These are phyloP conservation scores for Meteorus sp. DNA, from an alignment of 1,140 invertebrate species.

Conservation along the genomic window DNA sequence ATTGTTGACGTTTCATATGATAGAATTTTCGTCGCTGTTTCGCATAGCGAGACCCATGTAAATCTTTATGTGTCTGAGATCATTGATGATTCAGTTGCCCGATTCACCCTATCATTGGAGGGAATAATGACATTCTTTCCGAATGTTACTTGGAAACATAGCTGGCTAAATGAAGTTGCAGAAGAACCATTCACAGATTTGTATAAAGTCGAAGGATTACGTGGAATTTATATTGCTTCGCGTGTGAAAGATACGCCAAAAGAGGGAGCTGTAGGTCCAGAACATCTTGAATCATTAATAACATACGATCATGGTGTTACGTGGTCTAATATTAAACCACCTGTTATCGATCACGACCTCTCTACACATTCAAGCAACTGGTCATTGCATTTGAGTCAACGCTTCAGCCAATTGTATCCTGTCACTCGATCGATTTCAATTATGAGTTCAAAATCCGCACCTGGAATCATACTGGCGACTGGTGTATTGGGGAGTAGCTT, in stretches of 20 bases:
- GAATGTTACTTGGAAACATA: slow-evolving; percentile 75
- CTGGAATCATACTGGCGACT: slow-evolving; percentile 85
- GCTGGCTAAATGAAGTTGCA: slow-evolving; percentile 77
- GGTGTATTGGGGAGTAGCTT: slow-evolving; percentile 77
- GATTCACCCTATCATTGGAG: slow-evolving; percentile 79
- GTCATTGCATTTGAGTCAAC: slow-evolving; percentile 84
- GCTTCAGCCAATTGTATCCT: slow-evolving; percentile 81
- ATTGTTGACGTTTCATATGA: slow-evolving; percentile 81
- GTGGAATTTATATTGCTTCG: slow-evolving; percentile 88
- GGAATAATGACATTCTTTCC: slow-evolving; percentile 84
- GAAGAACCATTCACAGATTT: slow-evolving; percentile 87
- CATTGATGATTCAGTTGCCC: slow-evolving; percentile 60
- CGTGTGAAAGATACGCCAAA: slow-evolving; percentile 66
- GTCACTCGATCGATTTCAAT: slow-evolving; percentile 78
- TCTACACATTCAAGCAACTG: slow-evolving; percentile 68
- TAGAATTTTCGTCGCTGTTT: slow-evolving; percentile 81
- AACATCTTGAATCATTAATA: slow-evolving; percentile 79
- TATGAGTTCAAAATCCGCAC: slow-evolving; percentile 82
- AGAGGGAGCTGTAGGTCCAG: slow-evolving; percentile 65
- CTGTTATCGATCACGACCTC: slow-evolving; percentile 66
- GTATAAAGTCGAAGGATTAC: slow-evolving; percentile 82
- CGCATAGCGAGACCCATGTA: slow-evolving; percentile 71
- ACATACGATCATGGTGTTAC: slow-evolving; percentile 85
- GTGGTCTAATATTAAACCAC: slow-evolving; percentile 75
- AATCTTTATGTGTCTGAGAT: slow-evolving; percentile 79